A percentile compares a stretch with the other conserved stretches of the same genome.
These are phyloP conservation scores for Hippopotamus amphibius DNA, from an alignment of 2,113 vertebrate genomes.

Conservation along the genomic window DNA sequence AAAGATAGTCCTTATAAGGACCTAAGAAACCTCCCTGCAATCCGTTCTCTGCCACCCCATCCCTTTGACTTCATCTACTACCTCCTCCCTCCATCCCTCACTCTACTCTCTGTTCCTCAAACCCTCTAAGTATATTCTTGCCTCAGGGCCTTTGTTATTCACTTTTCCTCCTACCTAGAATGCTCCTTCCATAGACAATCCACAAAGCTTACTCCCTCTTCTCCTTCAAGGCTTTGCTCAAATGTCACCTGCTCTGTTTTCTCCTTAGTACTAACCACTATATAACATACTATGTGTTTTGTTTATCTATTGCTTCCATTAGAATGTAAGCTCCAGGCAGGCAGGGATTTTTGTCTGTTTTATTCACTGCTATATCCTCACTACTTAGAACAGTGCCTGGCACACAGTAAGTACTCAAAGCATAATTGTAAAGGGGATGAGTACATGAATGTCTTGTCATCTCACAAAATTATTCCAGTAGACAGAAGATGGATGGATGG, in stretches of 20 bases:
- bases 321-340: not conserved
- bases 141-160: not conserved
- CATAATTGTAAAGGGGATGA: not conserved
- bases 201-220: not conserved
- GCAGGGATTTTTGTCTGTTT: not conserved
- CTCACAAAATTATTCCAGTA: not conserved
- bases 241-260: not conserved
- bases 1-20: not conserved
- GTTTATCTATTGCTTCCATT: not conserved
- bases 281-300: not conserved
- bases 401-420: not conserved
- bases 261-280: not conserved
- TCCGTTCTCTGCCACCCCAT: not conserved
- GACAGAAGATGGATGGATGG: not conserved
- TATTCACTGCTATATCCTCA: not conserved
- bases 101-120: not conserved
- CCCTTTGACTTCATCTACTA: not conserved
- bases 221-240: not conserved
- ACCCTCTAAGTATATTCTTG: not conserved
- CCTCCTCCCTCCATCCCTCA: not conserved
- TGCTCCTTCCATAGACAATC: not conserved
- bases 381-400: not conserved
- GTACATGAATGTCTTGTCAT: not conserved
- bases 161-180: not conserved
- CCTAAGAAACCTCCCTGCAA: not conserved